A percentile compares a stretch with the other conserved stretches of the same genome.
phyloP scores from a whole-genome alignment of 2,888 invertebrate genomes.

The Scaptomyza parva region DNA sequence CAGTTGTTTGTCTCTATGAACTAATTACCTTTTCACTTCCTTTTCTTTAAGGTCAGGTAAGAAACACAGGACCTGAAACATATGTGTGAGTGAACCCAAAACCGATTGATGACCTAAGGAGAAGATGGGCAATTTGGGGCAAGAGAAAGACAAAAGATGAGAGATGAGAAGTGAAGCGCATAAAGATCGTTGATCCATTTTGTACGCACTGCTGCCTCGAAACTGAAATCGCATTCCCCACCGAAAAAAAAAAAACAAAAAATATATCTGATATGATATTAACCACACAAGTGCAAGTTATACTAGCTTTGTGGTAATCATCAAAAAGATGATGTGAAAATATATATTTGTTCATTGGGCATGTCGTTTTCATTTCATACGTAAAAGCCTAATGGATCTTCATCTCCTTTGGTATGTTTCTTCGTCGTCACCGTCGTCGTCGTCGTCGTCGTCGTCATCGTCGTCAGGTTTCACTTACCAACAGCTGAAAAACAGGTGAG shows the following conservation, averaged over 20 bases:
- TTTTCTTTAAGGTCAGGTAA: conserved; percentile 8
- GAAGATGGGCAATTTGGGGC: not conserved
- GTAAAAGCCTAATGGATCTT: conserved; percentile 53
- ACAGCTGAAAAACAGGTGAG: conserved; percentile 33
- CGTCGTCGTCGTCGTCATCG: not conserved
- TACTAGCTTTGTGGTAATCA: conserved; percentile 58
- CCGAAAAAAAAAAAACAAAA: conserved; percentile 14
- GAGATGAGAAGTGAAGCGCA: conserved; percentile 50
- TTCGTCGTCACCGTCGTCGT: conserved; percentile 3
- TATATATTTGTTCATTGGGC: conserved; percentile 65
- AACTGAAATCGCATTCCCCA: conserved; percentile 73
- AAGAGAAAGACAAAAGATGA: too few relatives aligned
- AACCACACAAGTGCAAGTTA: conserved; percentile 17
- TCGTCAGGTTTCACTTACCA: conserved; percentile 57
- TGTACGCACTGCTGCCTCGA: conserved; percentile 71
- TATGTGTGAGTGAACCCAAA: conserved; percentile 19
- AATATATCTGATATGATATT: not conserved
- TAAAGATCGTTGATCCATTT: conserved; percentile 72
- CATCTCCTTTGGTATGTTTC: conserved; percentile 3
- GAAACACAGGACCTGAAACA: not conserved
- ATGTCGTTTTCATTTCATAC: conserved; percentile 58
- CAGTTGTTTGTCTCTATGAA: conserved; percentile 57
- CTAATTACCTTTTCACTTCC: conserved; percentile 42
- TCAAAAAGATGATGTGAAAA: conserved; percentile 78
- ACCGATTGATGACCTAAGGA: conserved; percentile 7